Evolutionary conservation across 2,888 invertebrate genomes (phyloP).

Genomic region (Tiphia femorata): DNA sequence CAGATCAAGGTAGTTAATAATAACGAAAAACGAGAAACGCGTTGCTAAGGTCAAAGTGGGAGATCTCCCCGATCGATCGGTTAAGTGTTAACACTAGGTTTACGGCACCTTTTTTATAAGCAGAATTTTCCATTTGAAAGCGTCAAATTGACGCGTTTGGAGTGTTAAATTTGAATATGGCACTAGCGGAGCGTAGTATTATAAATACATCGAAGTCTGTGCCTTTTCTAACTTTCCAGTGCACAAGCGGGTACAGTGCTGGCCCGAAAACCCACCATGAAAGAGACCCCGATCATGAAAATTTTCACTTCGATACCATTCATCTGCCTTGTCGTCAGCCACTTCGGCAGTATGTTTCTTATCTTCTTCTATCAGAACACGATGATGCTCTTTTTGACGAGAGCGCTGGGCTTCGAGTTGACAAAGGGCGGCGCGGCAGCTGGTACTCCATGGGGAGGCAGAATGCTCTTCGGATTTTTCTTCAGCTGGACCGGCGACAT

Average conservation of each 20-base stretch:
- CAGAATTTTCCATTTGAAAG: too few relatives aligned
- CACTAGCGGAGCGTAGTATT: too few relatives aligned
- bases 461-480: slow-evolving; percentile 77
- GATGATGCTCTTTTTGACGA: slow-evolving; percentile 82
- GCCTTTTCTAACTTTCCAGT: slow-evolving; percentile 67
- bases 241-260: slow-evolving; percentile 58
- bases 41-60: too few relatives aligned
- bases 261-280: slow-evolving; percentile 41
- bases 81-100: too few relatives aligned
- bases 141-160: too few relatives aligned
- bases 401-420: slow-evolving; percentile 79
- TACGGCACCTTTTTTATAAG: too few relatives aligned
- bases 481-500: slow-evolving; percentile 81
- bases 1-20: too few relatives aligned
- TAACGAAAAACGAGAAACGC: too few relatives aligned
- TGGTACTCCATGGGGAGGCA: slow-evolving; percentile 79
- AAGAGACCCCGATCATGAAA: slow-evolving; percentile 75
- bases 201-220: too few relatives aligned
- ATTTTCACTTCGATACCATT: slow-evolving; percentile 79
- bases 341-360: slow-evolving; percentile 84
- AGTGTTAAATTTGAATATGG: too few relatives aligned
- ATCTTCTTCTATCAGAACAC: slow-evolving; percentile 82
- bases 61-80: too few relatives aligned
- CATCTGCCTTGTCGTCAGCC: slow-evolving; percentile 76
- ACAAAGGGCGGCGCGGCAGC: slow-evolving; percentile 80